phyloP scores from a whole-genome alignment of 2,797 vertebrate species.

The Helarctos malayanus region DNA sequence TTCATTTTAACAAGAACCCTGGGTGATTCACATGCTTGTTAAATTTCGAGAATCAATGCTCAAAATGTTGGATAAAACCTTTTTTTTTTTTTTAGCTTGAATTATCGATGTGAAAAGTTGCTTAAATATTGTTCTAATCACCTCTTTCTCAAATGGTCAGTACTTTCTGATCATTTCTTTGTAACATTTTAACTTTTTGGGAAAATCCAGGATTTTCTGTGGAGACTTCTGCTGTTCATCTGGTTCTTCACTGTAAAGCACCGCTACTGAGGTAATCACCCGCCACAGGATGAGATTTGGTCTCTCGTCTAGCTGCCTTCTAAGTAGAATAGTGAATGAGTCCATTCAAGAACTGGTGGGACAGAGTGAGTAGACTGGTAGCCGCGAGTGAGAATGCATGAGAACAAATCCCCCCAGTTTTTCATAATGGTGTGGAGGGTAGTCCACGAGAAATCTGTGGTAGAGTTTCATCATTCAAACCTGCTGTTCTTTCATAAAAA shows the following conservation, averaged over 20 bases:
- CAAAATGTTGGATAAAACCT: background rate
- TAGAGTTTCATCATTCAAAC: background rate
- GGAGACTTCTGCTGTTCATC: background rate
- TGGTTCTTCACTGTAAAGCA: background rate
- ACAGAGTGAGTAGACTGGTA: fast-evolving
- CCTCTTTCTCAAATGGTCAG: background rate
- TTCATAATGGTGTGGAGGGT: background rate
- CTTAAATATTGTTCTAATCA: constrained; percentile 1
- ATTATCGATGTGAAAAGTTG: constrained; percentile 32
- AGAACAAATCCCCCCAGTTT: background rate
- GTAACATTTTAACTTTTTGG: constrained; percentile 29
- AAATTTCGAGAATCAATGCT: background rate
- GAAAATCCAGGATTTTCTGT: background rate
- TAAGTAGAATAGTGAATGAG: constrained; percentile 16
- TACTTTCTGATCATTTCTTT: background rate
- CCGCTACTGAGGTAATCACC: background rate
- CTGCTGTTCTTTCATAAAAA: background rate
- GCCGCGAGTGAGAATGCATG: background rate
- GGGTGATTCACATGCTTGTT: background rate
- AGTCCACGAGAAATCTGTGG: background rate
- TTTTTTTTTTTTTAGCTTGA: background rate
- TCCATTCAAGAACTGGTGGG: background rate
- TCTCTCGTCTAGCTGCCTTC: background rate
- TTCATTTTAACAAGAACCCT: background rate
- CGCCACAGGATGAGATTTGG: background rate